Conservation (phyloP, 1,140 invertebrate species). For the Amyelois transitella region DNA sequence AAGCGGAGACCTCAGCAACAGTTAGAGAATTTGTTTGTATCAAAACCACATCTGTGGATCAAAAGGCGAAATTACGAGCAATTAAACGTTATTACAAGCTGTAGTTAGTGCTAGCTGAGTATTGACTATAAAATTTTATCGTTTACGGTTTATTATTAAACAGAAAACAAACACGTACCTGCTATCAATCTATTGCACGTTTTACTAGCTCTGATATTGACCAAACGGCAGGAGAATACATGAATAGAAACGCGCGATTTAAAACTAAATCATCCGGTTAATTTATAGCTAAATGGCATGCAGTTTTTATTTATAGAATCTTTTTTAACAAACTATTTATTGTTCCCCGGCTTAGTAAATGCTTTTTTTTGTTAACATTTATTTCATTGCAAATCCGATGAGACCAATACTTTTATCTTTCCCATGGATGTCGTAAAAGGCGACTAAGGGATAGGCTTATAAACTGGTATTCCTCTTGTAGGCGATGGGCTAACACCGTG, state of each 20-base stretch:
- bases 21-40: no score
- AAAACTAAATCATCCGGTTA: not conserved
- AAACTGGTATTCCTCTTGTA: no score
- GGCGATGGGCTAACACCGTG: no score
- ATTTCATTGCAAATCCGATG: no score
- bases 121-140: conserved; percentile 5
- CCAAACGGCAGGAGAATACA: not conserved
- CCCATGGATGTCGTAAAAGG: no score
- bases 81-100: not conserved
- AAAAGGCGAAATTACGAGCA: not conserved
- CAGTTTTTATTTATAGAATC: not conserved
- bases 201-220: not conserved
- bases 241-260: not conserved
- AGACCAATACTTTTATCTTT: no score
- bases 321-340: not conserved
- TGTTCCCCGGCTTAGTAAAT: no score
- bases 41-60: no score
- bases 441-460: no score
- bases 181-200: conserved; percentile 3
- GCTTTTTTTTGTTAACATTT: no score
- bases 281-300: not conserved
- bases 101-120: not conserved
- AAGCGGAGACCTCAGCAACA: no score
- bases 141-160: conserved; percentile 5
- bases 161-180: conserved; percentile 8